Evolutionary conservation across 1,140 invertebrate species (phyloP), one percentile per base, ranked within the genome.

Genomic region (Cyphomyrmex costatus): DNA sequence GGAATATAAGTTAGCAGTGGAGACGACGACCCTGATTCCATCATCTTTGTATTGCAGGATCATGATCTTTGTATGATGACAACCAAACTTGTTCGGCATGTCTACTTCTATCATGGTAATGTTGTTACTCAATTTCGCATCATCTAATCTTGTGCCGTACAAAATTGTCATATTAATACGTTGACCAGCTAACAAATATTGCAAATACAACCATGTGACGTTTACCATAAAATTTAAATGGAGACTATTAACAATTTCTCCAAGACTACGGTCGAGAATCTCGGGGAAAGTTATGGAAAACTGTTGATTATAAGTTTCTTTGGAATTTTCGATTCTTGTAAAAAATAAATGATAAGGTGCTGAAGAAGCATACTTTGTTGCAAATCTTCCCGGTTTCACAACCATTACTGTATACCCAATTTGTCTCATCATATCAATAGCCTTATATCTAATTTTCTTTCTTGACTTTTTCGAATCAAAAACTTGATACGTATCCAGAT

Each of bases 151-250:
- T 66, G 97, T 96, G 4, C 98, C 98, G 95, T 98, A 98, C 0
- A 99, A 94, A 73, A 99, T 96, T 6, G 88, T 84, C 88, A 93
- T 93, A 58, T 95, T 92, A 93, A 95, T 96, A 96, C 96, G 95
- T 92, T 97, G 96, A n/a, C 96, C 96, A 3, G 97, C 96, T 86
- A 97, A 96, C 84, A 97, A 95, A 92, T 98, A 98, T 88, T 98
- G 97, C 6, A 97, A 96, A 63, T 98, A 95, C 0, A 99, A 93
- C 98, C 98, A 99, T 3, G 96, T 97, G 24, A 98, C 95, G 89
- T 99, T 98, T 65, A 99, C 97, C 97, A 99, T 98, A 91, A 98
- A 99, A 94, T 98, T 99, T 42, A 99, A 97, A 94, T 99, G 98
- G 42, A 98, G 94, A 19, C 97, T 97, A 14, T 95, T 95, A 68